Base-by-base conservation (phyloP, 1,140 invertebrate genomes). In the Asobara japonica region DNA sequence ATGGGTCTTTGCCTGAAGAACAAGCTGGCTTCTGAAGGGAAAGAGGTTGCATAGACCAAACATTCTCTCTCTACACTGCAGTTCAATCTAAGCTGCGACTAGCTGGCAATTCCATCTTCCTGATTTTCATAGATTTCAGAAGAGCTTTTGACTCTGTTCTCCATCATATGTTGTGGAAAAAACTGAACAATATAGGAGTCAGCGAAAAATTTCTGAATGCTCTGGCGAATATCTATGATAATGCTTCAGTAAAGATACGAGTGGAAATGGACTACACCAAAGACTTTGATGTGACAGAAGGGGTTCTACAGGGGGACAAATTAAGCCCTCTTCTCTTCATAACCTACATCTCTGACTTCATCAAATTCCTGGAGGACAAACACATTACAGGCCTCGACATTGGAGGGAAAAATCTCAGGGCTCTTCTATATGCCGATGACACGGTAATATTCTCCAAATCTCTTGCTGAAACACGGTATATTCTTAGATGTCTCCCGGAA, bases 1-100 rank as follows among this genome's bases (percentile, higher is more conserved):
- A 56, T 1, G 62, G 73, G 0, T 60, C 75, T 0, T n/a, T 79
- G 0, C 77, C 78, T 6, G 78, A 81, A 68, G 25, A 62, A 0
- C 78, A 79, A 71, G 73, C 76, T 5, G 80, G 76, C 10, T 81
- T 79, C 31, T 16, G 75, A 0, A 67, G 66, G 18, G 38, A 51
- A 0, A 73, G 74, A 65, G 56, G 74, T 2, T 78, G 75, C 67
- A 61, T 72, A 2, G 75, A 79, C 13, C 71, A 76, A 27, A 71
- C 79, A 2, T 78, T 78, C 66, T 33, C 62, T 22, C 62, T 78
- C 1, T 73, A 67, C 20, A 18, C 71, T 11, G 22, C 72, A 2
- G 70, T 78, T 10, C 76, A 78, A 61, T 68, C 56, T 4, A 56
- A 71, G 33, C 10, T 78, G 0, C 65, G 36, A 20, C 2, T 31